Evolutionary conservation across 2,113 vertebrate genomes (phyloP), one percentile per base, ranked within the genome.

Genomic region (Caloenas nicobarica): DNA sequence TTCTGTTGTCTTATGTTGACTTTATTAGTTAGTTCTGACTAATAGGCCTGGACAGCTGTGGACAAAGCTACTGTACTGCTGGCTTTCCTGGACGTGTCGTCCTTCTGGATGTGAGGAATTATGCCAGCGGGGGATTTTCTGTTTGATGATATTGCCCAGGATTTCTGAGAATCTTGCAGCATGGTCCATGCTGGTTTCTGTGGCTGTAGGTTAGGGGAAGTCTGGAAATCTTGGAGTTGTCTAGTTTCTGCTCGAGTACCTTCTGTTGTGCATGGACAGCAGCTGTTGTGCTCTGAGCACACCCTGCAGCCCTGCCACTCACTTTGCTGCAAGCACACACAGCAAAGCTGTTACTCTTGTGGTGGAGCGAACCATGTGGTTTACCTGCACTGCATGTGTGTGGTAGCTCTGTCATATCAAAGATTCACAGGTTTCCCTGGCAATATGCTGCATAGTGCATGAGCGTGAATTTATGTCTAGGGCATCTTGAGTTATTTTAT

Each of bases 191-290:
- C n/a, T 38, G 14, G 0, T 34, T 54, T 46, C 34, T 57, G 51
- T 48, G 34, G 9, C 48, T 23, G 3, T 18, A 54, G 33, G 5
- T 62, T 33, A n/a, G 25, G 23, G 21, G 7, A 56, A 42, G 8
- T 16, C 38, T 94, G 58, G 44, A n/a, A 60, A 28, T 12, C 7
- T 33, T 24, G 26, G 33, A 16, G 10, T 4, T 70, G 29, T 57
- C 11, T 60, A 10, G 21, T 65, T 64, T 78, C 79, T 79, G n/a
- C n/a, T 58, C 4, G 4, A 29, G 29, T 61, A 40, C 31, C 7
- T 89, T 60, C 6, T 57, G 0, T 13, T 36, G 4, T 25, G 40
- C 0, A 0, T 26, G 62, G 62, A 6, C 8, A 48, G 12, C 7
- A 54, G 48, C 36, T 66, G 61, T 4, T 23, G 25, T 28, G 33